Base-by-base conservation (phyloP, 1,140 invertebrate genomes). In the Calephelis nemesis region DNA sequence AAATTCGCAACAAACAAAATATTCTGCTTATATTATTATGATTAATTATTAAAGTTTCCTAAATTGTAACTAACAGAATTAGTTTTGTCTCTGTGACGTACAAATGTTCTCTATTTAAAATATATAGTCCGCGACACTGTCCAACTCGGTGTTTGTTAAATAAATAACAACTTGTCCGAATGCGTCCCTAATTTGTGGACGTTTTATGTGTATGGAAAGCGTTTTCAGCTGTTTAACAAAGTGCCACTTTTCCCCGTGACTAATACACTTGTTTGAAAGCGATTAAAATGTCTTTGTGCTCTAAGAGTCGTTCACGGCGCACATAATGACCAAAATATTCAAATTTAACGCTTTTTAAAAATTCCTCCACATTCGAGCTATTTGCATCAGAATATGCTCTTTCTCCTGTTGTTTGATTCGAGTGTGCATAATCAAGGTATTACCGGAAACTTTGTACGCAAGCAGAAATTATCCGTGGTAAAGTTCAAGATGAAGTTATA, bases 191-290 rank as follows among this genome's bases (percentile, higher is more conserved):
- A 85, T 84, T 74, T 74, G 73, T 83, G 77, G 48, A 64, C 65
- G 60, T 62, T 63, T 63, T 62, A 67, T 65, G 73, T 68, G 62
- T 19, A 72, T 81, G 80, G 84, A 87, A 87, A 89, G 84, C 79
- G 71, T 88, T 88, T 88, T 82, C 80, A 77, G 75, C 50, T 68
- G 69, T 81, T 75, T 78, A 85, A 79, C 79, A 84, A 87, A 87
- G 81, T 74, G 77, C 15, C 50, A 76, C 74, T 83, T 87, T 86
- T 81, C 84, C 74, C 78, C 81, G 82, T 83, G 76, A 88, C 85
- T 81, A 88, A 90, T 88, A 75, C 66, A 69, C 68, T 74, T 81
- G 78, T 84, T 81, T 76, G 74, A 76, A 77, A 82, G 76, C 82
- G 76, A 82, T 84, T 80, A 82, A 74, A 77, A 64, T 50, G 73